Base-by-base conservation (phyloP, 1,140 invertebrate species). In the Zaprionus tsacasi region DNA sequence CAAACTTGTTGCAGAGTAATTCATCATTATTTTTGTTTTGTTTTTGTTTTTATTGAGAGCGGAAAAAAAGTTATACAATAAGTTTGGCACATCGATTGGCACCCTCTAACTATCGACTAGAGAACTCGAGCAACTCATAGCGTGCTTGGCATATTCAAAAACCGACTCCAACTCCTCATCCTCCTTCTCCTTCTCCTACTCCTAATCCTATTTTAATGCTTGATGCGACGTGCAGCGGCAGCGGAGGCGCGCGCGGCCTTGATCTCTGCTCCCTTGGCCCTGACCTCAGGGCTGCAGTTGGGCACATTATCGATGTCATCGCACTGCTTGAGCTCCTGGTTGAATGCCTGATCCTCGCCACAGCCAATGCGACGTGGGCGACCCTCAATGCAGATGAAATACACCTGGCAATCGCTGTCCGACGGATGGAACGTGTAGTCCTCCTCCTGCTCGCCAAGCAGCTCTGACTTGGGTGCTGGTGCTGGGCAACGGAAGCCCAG, bases 361-460 rank as follows among this genome's bases (percentile, higher is more conserved):
- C 97, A 98, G 52, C 95, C 95, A 63, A 96, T 94, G 30, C 96
- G 91, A 2, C 93, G 86, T 0, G 97, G 97, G 50, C 94, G 95
- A 27, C 94, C 94, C 57, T 96, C 95, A 5, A 97, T 94, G 86
- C 97, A 98, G 11, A 98, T 93, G 93, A 95, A 98, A 89, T 97
- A 98, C 77, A 94, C 95, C 77, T 96, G 95, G 89, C 97, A 98
- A 81, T 98, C 95, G 6, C 85, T 73, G 12, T 82, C 79, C 13
- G 93, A 94, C 3, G 94, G 83, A 90, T 94, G 95, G 76, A 94
- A 95, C 25, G 93, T 93, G 35, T 93, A 94, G 78, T 94, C 94
- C 52, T 92, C 93, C 40, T 91, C 91, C 58, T 91, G 91, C 36
- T 86, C 89, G 27, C 91, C 91, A 13, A 92, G 63, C 35, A 87